Evolutionary conservation across 2,797 vertebrate genomes (phyloP).

Genomic region (Percopsis omiscomaycus): DNA sequence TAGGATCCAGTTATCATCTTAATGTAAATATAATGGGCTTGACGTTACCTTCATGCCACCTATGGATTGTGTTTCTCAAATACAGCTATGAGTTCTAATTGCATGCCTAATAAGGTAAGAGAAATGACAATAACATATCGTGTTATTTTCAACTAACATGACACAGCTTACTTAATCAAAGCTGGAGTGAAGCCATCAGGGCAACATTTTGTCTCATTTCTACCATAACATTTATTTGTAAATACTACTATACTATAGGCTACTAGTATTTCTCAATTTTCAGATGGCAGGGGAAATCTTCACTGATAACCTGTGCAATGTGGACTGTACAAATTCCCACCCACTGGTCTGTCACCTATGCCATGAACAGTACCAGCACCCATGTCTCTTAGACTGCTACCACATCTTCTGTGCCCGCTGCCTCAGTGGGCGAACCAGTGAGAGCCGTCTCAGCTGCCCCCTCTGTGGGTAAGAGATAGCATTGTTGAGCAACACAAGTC

Average conservation of each 20-base stretch:
- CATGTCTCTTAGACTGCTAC: constrained; percentile 91
- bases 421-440: constrained; percentile 79
- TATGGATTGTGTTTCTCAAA: constrained; percentile 32
- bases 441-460: constrained; percentile 83
- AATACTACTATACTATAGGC: constrained; percentile 8
- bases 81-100: constrained; percentile 14
- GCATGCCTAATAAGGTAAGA: constrained; percentile 59
- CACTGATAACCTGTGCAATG: constrained; percentile 73
- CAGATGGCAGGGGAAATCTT: constrained; percentile 89
- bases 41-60: constrained; percentile 5
- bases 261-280: constrained; percentile 2
- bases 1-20: constrained; percentile 6
- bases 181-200: constrained; percentile 4
- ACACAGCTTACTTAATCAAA: background rate
- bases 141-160: background rate
- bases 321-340: constrained; percentile 82
- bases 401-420: constrained; percentile 91
- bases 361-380: constrained; percentile 85
- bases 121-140: background rate
- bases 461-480: constrained; percentile 86
- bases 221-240: background rate
- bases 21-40: constrained; percentile 3
- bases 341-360: constrained; percentile 89
- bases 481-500: constrained; percentile 1
- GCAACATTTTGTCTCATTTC: constrained; percentile 4